These are phyloP conservation scores for Alces alces DNA, from an alignment of 2,113 vertebrate genomes.

Conservation along the genomic window DNA sequence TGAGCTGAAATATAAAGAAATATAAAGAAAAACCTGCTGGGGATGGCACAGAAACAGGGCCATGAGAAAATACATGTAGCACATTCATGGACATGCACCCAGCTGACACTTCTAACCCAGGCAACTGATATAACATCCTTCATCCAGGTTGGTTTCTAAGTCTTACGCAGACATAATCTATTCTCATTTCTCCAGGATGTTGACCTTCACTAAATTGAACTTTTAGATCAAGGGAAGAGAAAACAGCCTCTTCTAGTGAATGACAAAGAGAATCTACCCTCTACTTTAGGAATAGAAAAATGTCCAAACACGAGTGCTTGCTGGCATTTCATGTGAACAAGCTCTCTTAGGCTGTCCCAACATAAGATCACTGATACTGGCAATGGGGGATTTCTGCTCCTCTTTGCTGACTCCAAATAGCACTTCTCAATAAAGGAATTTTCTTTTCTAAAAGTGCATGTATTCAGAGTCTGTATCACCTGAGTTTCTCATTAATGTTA, in stretches of 20 bases:
- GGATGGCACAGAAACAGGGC: background rate
- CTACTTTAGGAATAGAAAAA: background rate
- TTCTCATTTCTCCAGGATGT: background rate
- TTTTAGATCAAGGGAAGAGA: background rate
- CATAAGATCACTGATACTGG: background rate
- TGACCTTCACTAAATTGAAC: background rate
- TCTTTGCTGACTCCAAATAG: background rate
- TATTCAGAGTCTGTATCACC: background rate
- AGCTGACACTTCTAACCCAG: background rate
- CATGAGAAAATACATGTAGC: background rate
- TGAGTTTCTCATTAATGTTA: background rate
- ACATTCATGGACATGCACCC: background rate
- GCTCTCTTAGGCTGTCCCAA: background rate
- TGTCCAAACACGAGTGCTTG: background rate
- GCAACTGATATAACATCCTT: background rate
- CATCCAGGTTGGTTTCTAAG: background rate
- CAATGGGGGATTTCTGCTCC: background rate
- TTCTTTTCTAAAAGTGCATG: background rate
- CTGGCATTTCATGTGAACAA: conserved; percentile 7
- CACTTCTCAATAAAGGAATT: background rate
- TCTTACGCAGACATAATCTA: background rate
- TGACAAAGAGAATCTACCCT: background rate
- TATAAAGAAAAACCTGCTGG: background rate
- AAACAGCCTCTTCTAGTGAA: background rate
- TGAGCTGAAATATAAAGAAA: background rate